Percentiles rank a stretch among this genome's conserved stretches.
Evolutionary conservation across 35 echinoderm and acorn worm genomes (phyloP).

Genomic region (Acanthaster planci): DNA sequence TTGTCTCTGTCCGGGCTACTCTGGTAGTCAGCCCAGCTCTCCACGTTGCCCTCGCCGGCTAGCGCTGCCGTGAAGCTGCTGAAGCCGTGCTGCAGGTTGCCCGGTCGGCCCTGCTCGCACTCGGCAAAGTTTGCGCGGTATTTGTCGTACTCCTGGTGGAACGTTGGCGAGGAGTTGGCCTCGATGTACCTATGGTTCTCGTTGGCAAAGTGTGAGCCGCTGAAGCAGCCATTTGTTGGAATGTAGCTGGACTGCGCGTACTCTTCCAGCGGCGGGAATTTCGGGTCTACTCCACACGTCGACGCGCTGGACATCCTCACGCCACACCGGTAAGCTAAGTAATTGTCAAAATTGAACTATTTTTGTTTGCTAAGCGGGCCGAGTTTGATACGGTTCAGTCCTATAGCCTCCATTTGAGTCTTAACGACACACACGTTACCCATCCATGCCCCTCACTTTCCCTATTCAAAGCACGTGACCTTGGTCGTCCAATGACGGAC

Average conservation of each 20-base stretch:
- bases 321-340: not conserved
- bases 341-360: constrained; percentile 30
- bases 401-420: not conserved
- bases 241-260: constrained; percentile 43
- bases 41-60: not conserved
- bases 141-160: constrained; percentile 14
- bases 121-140: constrained; percentile 10
- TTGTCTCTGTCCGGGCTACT: constrained; percentile 12
- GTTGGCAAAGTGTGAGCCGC: constrained; percentile 6
- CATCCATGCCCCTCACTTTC: constrained; percentile 15
- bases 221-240: constrained; percentile 33
- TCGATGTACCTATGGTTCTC: not conserved
- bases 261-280: constrained; percentile 42
- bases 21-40: constrained; percentile 20
- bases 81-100: constrained; percentile 1
- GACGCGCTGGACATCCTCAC: constrained; percentile 11
- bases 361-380: constrained; percentile 25
- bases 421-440: constrained; percentile 13
- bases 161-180: not conserved
- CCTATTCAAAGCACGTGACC: constrained; percentile 27
- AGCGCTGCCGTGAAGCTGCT: constrained; percentile 16
- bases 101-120: not conserved
- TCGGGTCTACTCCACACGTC: constrained; percentile 36
- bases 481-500: constrained; percentile 12
- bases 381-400: constrained; percentile 13